Evolutionary conservation across 2,797 vertebrate genomes (phyloP).

Genomic region (Xiphorhynchus erythropygius): DNA sequence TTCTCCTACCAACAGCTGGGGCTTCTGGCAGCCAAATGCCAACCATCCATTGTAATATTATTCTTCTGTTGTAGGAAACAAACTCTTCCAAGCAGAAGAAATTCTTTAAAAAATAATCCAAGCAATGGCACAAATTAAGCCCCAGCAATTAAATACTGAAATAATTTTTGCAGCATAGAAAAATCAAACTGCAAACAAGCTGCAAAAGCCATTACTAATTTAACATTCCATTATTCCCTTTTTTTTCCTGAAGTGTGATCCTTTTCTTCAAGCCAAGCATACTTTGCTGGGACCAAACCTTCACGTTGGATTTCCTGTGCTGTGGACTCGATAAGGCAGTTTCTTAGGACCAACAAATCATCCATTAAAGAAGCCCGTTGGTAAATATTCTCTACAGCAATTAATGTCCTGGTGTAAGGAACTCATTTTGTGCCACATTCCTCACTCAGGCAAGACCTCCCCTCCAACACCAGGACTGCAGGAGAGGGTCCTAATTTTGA

Average conservation of each 20-base stretch:
- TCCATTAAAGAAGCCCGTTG: neutral
- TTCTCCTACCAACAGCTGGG: neutral
- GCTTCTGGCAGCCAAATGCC: slow-evolving; percentile 30
- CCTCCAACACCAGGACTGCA: neutral
- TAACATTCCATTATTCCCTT: slow-evolving; percentile 40
- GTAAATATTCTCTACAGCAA: slow-evolving; percentile 44
- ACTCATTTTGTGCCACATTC: neutral
- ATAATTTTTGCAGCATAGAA: slow-evolving; percentile 44
- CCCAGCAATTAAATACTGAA: slow-evolving; percentile 42
- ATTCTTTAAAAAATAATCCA: neutral
- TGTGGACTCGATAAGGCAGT: slow-evolving; percentile 48
- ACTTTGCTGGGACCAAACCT: slow-evolving; percentile 46
- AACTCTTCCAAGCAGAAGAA: slow-evolving; percentile 24
- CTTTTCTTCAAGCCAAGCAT: slow-evolving; percentile 50
- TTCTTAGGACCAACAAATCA: slow-evolving; percentile 58
- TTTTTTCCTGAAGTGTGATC: neutral
- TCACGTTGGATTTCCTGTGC: slow-evolving; percentile 54
- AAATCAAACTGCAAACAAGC: slow-evolving; percentile 53
- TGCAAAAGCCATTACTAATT: slow-evolving; percentile 64
- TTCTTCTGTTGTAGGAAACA: slow-evolving; percentile 38
- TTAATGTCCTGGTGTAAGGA: neutral
- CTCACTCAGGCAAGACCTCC: neutral
- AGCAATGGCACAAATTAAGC: slow-evolving; percentile 47
- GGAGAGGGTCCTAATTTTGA: neutral
- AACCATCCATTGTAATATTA: slow-evolving; percentile 30